Evolutionary conservation across 2,113 vertebrate genomes (phyloP).

Genomic region (Merops nubicus): DNA sequence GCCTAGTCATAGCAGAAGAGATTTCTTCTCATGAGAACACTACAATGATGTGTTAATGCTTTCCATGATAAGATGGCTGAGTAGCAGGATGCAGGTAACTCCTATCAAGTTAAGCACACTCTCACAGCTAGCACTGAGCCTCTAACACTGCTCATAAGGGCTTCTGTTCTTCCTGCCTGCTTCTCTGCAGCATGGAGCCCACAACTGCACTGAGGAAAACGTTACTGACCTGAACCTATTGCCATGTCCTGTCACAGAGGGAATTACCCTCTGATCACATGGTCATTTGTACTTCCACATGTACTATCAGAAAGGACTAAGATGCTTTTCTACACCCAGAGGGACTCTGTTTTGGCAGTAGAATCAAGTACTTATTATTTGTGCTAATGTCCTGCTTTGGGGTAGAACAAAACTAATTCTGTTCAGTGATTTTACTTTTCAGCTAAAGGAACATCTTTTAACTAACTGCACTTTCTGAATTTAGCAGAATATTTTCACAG

Average conservation of each 20-base stretch:
- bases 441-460: no score
- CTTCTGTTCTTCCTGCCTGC: neutral
- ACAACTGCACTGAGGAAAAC: neutral
- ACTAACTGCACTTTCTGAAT: no score
- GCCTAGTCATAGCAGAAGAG: neutral
- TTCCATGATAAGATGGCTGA: neutral
- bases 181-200: neutral
- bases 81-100: neutral
- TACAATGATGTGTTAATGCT: neutral
- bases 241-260: neutral
- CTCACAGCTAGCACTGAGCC: neutral
- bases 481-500: no score
- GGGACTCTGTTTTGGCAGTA: neutral
- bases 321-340: neutral
- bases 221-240: neutral
- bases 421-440: no score
- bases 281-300: neutral
- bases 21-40: neutral
- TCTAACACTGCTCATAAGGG: neutral
- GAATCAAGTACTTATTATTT: neutral
- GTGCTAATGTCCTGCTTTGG: no score
- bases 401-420: no score
- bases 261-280: neutral
- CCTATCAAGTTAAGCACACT: neutral
- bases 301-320: neutral